Percentiles rank a stretch among this genome's conserved stretches.
These are phyloP conservation scores for Glossosoma conforme DNA, from an alignment of 1,140 invertebrate genomes.

Conservation along the genomic window DNA sequence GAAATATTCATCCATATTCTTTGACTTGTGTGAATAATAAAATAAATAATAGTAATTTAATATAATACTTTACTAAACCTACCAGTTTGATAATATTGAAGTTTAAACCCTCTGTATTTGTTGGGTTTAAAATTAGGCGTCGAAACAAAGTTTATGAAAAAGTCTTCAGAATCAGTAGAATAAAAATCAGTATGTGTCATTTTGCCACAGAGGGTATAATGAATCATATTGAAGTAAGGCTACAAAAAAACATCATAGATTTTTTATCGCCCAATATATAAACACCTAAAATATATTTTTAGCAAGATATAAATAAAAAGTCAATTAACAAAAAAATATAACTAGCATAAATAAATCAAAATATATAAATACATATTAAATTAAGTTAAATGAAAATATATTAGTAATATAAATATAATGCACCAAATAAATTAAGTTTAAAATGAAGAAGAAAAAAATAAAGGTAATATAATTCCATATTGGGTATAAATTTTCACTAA, in stretches of 20 bases:
- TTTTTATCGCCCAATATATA: neutral
- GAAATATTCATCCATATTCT: too few species aligned
- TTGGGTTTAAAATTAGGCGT: constrained; percentile 1
- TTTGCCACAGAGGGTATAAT: constrained; percentile 10
- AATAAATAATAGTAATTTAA: neutral
- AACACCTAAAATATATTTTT: neutral
- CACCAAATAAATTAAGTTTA: too few species aligned
- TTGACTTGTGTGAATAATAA: neutral
- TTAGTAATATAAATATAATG: too few species aligned
- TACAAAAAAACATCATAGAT: constrained; percentile 4
- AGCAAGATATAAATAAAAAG: neutral
- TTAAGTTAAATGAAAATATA: neutral
- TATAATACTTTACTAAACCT: constrained; percentile 3
- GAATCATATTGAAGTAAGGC: neutral
- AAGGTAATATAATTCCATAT: too few species aligned
- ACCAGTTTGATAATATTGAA: constrained; percentile 16
- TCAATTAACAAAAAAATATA: too few species aligned
- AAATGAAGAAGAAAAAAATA: too few species aligned
- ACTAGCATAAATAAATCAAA: neutral
- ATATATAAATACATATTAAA: neutral
- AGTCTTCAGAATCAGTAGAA: neutral
- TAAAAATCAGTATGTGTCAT: constrained; percentile 5
- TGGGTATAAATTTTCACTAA: too few species aligned
- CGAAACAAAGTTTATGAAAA: neutral
- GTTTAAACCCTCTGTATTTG: constrained; percentile 13